Evolutionary conservation across 2,113 vertebrate species (phyloP), one percentile per base, ranked within the genome.

Genomic region (Misgurnus anguillicaudatus): DNA sequence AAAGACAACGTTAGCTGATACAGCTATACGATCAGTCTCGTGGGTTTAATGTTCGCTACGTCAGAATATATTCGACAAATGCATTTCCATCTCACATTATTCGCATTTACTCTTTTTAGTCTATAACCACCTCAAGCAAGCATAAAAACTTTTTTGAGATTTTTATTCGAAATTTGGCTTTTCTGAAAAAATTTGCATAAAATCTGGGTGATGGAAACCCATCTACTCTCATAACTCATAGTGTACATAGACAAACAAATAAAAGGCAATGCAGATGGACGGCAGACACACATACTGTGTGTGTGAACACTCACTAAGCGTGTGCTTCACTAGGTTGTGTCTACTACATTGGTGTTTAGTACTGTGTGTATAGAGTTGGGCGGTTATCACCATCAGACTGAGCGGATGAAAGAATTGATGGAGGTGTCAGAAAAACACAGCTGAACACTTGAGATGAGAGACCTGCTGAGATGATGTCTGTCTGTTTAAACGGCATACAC

Each of bases 381-480:
- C 62, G 38, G 21, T 19, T 55, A 17, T 17, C 16, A 17, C 16
- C 6, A 13, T 5, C 51, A n/a, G 51, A 55, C 51, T 36, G 53
- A 39, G 21, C 45, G 57, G n/a, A n/a, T 75, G 14, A 42, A 71
- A 62, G 41, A 42, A 70, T 41, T 36, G 66, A 47, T 47, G 60
- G 38, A 48, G 77, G 77, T 83, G 77, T 70, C 65, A 83, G 77
- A 83, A 77, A 70, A 57, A 68, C 63, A 19, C 64, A 51, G 65
- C 67, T 57, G 70, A 66, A 64, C 48, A 65, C 13, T 63, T 47
- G 68, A 53, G 17, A 47, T n/a, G 10, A 72, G 53, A 71, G 58
- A 76, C 78, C 65, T 42, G 36, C 82, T 80, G 78, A 53, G 72
- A 36, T 19, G 1, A 65, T 67, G 72, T 82, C 69, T 82, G 81